Base-by-base conservation (phyloP, 2,888 invertebrate genomes). In the Stegophylla sp. region DNA sequence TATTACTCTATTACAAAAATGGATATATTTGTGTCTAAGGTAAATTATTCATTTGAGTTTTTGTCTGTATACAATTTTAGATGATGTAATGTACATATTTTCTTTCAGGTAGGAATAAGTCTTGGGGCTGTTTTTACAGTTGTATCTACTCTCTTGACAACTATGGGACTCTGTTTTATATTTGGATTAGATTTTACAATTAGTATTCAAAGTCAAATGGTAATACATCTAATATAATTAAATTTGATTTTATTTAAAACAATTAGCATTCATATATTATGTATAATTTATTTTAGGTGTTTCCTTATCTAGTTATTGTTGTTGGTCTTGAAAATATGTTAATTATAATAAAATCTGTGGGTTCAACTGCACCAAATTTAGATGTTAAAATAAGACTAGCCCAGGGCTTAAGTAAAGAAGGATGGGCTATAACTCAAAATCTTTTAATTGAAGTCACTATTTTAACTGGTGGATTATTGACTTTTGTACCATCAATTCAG, bases 381-480 rank as follows among this genome's bases (percentile, higher is more conserved):
- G 98, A 98, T 86, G 95, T 97, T 9, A 97, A 97, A 87, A 95
- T 97, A 84, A 90, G 98, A 20, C 92, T 98, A 4, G 97, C 98
- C 0, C 95, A 96, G 88, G 98, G 98, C 3, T 89, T 99, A n/a
- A 96, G 95, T 86, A 94, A 94, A 85, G 98, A 99, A 88, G 98
- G 97, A 13, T 98, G 97, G 97, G 95, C 94, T 4, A 97, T 98
- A 67, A 96, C 97, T 0, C 98, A 98, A 86, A 97, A 97, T 86
- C 88, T 99, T 66, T 88, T 98, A 0, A 92, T 95, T 0, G 98
- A 98, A 89, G 92, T 98, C 10, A 94, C 96, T 0, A 94, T 97
- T 84, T 89, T 98, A 53, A 94, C 96, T 0, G 91, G 97, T 83
- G 97, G 98, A 61, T 91, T 98, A 84, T 93, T 97, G 84, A 98